Percentiles rank a stretch among this genome's conserved stretches.
Evolutionary conservation across 1,140 invertebrate genomes (phyloP).

Genomic region (Lasioglossum albipes): DNA sequence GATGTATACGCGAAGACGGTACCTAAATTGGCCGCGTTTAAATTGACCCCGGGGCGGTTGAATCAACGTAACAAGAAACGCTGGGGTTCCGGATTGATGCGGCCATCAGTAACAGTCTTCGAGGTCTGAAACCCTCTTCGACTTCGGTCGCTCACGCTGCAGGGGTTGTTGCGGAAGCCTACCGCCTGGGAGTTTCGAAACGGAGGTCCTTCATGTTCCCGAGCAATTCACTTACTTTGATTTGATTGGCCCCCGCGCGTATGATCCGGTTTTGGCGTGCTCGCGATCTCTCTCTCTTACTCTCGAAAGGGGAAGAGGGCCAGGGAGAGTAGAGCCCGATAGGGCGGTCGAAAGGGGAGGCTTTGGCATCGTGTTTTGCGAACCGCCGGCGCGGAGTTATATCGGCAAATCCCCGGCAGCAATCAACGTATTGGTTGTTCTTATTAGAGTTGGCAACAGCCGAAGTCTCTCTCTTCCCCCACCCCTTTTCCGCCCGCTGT

Average conservation of each 20-base stretch:
- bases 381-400: constrained; percentile 59
- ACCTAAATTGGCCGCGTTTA: constrained; percentile 26
- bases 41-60: constrained; percentile 25
- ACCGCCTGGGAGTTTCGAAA: constrained; percentile 28
- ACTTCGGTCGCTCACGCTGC: neutral
- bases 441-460: constrained; percentile 73
- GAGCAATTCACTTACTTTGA: constrained; percentile 79
- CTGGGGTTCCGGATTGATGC: constrained; percentile 21
- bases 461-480: constrained; percentile 31
- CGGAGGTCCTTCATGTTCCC: constrained; percentile 54
- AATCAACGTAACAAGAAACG: constrained; percentile 30
- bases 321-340: constrained; percentile 11
- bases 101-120: constrained; percentile 27
- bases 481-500: constrained; percentile 35
- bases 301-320: neutral
- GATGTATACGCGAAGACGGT: neutral
- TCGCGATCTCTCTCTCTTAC: constrained; percentile 16
- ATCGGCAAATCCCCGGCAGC: constrained; percentile 61
- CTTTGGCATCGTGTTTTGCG: constrained; percentile 69
- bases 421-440: constrained; percentile 75
- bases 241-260: constrained; percentile 75
- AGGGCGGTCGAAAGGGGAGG: constrained; percentile 34
- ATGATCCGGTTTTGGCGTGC: constrained; percentile 64
- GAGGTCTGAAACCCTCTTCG: constrained; percentile 1
- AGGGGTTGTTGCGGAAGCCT: constrained; percentile 35